These are phyloP conservation scores for Chaetorhynchus papuensis DNA, from an alignment of 2,113 vertebrate genomes.

Conservation along the genomic window DNA sequence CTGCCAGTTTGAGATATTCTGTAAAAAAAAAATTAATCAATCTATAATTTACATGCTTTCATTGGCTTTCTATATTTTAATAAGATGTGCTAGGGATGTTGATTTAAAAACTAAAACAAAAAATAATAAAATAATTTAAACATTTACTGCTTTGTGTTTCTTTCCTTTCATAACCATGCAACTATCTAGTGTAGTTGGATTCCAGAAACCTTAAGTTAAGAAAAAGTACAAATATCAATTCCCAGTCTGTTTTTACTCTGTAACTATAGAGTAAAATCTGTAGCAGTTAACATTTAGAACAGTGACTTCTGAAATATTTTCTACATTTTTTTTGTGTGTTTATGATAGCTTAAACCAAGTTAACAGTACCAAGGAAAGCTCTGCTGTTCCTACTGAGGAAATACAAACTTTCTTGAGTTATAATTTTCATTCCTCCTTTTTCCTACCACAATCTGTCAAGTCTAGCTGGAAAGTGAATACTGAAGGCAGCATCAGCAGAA, in stretches of 20 bases:
- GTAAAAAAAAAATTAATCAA: neutral
- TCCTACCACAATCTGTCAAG: neutral
- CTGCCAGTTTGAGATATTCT: neutral
- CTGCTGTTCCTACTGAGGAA: neutral
- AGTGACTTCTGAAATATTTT: neutral
- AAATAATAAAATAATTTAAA: neutral
- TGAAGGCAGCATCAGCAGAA: rapidly evolving
- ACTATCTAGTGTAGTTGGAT: neutral
- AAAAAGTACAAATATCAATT: neutral
- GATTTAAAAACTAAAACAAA: neutral
- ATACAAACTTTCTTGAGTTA: neutral
- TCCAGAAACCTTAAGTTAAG: neutral
- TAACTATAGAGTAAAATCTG: neutral
- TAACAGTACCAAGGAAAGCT: neutral
- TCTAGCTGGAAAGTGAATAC: neutral
- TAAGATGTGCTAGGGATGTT: neutral
- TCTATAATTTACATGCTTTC: neutral
- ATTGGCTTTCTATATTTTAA: neutral
- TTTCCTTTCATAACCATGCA: neutral
- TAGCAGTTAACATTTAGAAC: neutral
- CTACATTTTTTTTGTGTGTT: neutral
- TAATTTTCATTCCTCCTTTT: neutral
- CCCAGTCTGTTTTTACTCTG: neutral
- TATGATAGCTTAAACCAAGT: neutral
- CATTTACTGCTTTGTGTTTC: neutral